phyloP scores from a whole-genome alignment of 2,113 vertebrate species.

The Glaucidium brasilianum region DNA sequence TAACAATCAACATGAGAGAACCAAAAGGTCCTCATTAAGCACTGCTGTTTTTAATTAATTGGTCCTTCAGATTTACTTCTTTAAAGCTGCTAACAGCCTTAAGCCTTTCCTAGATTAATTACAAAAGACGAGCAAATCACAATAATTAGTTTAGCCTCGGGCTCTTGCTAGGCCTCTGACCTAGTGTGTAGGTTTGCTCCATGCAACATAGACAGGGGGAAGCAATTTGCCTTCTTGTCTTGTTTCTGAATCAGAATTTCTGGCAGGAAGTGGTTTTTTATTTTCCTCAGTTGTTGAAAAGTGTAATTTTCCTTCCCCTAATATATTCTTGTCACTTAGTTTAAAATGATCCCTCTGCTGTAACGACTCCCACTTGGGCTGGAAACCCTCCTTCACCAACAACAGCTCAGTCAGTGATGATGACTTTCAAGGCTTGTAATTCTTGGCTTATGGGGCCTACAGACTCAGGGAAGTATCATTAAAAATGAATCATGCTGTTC shows the following conservation, averaged over 20 bases:
- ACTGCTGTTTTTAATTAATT: constrained; percentile 88
- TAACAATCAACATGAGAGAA: constrained; percentile 70
- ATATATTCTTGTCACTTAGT: constrained; percentile 64
- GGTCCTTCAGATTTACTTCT: constrained; percentile 85
- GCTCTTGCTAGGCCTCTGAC: constrained; percentile 77
- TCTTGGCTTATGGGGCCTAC: constrained; percentile 50
- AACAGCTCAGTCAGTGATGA: constrained; percentile 42
- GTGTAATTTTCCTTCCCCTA: constrained; percentile 50
- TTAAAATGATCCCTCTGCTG: constrained; percentile 53
- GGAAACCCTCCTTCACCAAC: constrained; percentile 55
- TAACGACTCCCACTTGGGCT: constrained; percentile 54
- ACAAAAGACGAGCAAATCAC: constrained; percentile 85
- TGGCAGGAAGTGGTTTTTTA: constrained; percentile 22
- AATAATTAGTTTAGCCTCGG: constrained; percentile 83
- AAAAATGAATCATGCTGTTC: constrained; percentile 58
- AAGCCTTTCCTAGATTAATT: constrained; percentile 88
- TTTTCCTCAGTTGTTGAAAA: constrained; percentile 35
- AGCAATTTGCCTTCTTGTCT: constrained; percentile 27
- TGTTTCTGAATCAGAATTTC: constrained; percentile 59
- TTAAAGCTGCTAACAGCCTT: constrained; percentile 83
- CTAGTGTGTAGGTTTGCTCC: constrained; percentile 58
- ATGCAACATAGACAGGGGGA: neutral
- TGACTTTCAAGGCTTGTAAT: constrained; percentile 59
- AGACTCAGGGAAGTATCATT: constrained; percentile 41
- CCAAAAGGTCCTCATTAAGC: constrained; percentile 74